Percentiles rank a stretch among this genome's conserved stretches.
These are phyloP conservation scores for Bombus turneri DNA, from an alignment of 1,140 invertebrate species.

Conservation along the genomic window DNA sequence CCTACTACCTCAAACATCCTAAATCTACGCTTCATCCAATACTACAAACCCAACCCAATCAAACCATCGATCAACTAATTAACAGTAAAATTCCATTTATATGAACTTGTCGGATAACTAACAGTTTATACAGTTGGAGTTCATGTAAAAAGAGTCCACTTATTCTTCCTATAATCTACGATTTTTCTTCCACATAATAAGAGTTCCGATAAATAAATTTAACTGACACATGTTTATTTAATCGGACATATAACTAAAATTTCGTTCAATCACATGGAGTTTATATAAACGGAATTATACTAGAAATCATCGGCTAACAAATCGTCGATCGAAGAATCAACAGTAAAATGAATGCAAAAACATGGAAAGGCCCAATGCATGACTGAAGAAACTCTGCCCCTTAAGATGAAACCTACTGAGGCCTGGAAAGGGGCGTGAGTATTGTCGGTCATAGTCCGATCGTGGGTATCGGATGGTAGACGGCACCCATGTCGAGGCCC, in stretches of 20 bases:
- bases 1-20: not conserved
- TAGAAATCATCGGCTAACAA: no score
- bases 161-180: no score
- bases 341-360: not conserved
- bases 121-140: not conserved
- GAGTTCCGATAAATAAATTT: no score
- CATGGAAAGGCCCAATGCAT: not conserved
- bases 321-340: not conserved
- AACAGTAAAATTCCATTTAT: not conserved
- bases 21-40: not conserved
- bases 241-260: no score
- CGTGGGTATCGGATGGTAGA: conserved; percentile 85
- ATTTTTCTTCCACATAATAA: no score
- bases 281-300: no score
- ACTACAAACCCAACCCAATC: not conserved
- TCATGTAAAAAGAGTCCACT: no score
- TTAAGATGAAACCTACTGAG: conserved; percentile 76
- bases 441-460: conserved; percentile 88
- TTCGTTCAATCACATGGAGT: no score
- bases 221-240: no score
- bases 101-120: not conserved
- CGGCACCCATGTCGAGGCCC: conserved; percentile 85
- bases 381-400: not conserved
- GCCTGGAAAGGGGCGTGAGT: conserved; percentile 83
- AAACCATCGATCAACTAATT: not conserved